Base-by-base conservation (phyloP, 30 jellyfish, hydroid and myxozoan genomes). In the Chrysaora quinquecirrha region DNA sequence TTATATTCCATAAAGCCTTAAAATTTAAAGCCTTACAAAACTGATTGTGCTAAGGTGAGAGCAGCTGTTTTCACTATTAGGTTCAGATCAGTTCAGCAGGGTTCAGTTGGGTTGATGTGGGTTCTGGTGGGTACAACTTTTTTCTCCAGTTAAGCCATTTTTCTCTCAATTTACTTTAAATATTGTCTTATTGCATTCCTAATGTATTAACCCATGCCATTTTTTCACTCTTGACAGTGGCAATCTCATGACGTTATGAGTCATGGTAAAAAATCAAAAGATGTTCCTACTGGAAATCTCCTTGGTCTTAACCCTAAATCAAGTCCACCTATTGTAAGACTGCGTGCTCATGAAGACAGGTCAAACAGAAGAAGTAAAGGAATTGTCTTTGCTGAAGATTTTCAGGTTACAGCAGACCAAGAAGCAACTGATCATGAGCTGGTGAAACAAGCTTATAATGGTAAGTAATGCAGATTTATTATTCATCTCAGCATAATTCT, bases 321-420 rank as follows among this genome's bases (percentile, higher is more conserved):
- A 64, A 19, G 68, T 20, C 25, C 68, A 52, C 90, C 90, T 1
- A 32, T 1, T 4, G 83, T 80, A 31, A 56, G 82, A 19, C 77
- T 80, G 27, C 46, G 90, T 23, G 18, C 76, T 30, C 38, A 54
- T 23, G 75, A 80, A 20, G 50, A 70, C 24, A 52, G 19, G 19
- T n/a, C 34, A 7, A 30, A 66, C 75, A 65, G 90, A 48, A 30
- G 90, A 68, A 80, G 90, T 21, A 68, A 66, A 30, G 90, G 90
- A 10, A 80, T 80, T 19, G 65, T 80, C 11, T 80, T 80, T 34
- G 77, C 48, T 27, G 90, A 80, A 30, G 81, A 80, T 50, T 80
- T 80, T 58, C 90, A 80, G 20, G 76, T 80, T 1, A 24, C 84
- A 20, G 58, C 90, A 7, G 90, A 80, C 10, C 90, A 80, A 80